phyloP scores from a whole-genome alignment of 2,797 vertebrate species.

The Pteronotus mesoamericanus region DNA sequence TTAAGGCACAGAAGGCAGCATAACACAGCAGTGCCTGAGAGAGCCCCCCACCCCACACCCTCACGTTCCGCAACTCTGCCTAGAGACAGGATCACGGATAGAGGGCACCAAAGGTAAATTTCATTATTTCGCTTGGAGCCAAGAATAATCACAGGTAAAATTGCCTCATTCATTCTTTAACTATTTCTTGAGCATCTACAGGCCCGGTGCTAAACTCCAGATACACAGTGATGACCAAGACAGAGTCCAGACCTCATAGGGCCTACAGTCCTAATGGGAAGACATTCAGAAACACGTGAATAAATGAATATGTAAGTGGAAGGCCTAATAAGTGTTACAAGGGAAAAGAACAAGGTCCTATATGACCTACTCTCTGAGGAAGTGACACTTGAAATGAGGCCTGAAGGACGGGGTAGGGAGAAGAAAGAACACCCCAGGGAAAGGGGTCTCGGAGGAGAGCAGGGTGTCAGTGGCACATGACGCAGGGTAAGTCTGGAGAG shows the following conservation, averaged over 20 bases:
- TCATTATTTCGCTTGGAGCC: neutral
- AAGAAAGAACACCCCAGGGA: neutral
- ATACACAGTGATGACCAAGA: neutral
- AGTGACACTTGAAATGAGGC: neutral
- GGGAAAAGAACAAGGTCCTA: neutral
- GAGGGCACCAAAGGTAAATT: neutral
- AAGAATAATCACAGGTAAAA: neutral
- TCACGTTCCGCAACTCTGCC: neutral
- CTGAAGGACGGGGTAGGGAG: neutral
- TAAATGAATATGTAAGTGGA: neutral
- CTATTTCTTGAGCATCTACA: neutral
- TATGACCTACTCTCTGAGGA: neutral
- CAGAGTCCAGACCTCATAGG: neutral
- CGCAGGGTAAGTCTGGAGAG: neutral
- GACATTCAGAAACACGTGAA: neutral
- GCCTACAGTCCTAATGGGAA: neutral
- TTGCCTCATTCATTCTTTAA: neutral
- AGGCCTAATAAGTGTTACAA: neutral
- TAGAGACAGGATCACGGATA: neutral
- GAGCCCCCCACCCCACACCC: neutral
- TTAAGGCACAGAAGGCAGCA: neutral
- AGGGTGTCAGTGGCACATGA: accelerated
- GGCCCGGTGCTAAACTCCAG: neutral
- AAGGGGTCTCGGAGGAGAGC: neutral
- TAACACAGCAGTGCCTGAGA: neutral